Evolutionary conservation across 2,888 invertebrate genomes (phyloP).

Genomic region (Ophion ellenae): DNA sequence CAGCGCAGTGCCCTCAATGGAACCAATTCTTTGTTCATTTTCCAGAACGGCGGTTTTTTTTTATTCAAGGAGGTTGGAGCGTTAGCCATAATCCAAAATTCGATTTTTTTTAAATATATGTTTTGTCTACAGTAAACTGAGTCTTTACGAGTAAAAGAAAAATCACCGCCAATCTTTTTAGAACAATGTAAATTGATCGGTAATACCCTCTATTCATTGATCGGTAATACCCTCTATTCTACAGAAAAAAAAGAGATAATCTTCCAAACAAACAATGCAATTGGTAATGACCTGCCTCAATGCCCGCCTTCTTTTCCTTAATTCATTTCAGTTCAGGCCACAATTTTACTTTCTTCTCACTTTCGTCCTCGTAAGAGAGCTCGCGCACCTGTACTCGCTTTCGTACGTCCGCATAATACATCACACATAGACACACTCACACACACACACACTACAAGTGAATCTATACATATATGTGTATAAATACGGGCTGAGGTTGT

Average conservation of each 20-base stretch:
- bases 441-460: background rate
- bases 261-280: background rate
- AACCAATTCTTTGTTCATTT: too few relatives aligned
- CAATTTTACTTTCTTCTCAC: conserved; percentile 65
- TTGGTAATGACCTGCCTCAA: conserved; percentile 55
- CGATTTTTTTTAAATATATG: too few relatives aligned
- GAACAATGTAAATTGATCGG: too few relatives aligned
- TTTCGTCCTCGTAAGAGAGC: conserved; percentile 59
- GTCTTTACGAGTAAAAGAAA: too few relatives aligned
- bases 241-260: background rate
- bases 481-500: conserved; percentile 50
- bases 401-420: conserved; percentile 64
- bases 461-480: conserved; percentile 27
- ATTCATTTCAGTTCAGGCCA: conserved; percentile 60
- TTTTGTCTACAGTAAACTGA: too few relatives aligned
- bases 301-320: conserved; percentile 12
- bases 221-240: too few relatives aligned
- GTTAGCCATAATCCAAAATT: too few relatives aligned
- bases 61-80: too few relatives aligned
- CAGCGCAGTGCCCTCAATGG: too few relatives aligned
- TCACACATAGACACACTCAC: conserved; percentile 9
- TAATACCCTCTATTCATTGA: too few relatives aligned
- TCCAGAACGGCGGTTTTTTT: too few relatives aligned
- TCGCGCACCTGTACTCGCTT: conserved; percentile 61
- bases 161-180: too few relatives aligned